Percentiles rank a stretch among this genome's conserved stretches.
Conservation (phyloP, 1,140 invertebrate species). For the Nasonia longicornis region DNA sequence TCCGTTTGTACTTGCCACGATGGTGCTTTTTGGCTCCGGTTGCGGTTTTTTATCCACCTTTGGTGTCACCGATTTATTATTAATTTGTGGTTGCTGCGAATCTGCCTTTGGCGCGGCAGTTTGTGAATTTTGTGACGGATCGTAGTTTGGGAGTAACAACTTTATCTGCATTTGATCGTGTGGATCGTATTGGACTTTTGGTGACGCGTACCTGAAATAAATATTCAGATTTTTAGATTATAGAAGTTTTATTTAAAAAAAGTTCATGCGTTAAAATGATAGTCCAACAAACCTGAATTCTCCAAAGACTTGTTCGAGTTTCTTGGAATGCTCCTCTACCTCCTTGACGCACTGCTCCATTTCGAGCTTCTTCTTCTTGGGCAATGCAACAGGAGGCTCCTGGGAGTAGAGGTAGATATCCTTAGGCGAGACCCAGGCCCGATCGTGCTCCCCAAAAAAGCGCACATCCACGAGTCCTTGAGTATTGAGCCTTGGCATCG, state of each 20-base stretch:
- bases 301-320: slow-evolving; percentile 73
- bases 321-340: slow-evolving; percentile 62
- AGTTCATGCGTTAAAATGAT: neutral
- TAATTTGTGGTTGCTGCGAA: neutral
- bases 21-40: slow-evolving; percentile 4
- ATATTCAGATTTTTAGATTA: neutral
- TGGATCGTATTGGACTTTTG: slow-evolving; percentile 79
- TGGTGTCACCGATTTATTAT: slow-evolving; percentile 23
- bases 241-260: neutral
- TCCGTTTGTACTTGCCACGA: slow-evolving; percentile 33
- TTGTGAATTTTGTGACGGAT: slow-evolving; percentile 57
- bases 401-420: slow-evolving; percentile 88
- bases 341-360: slow-evolving; percentile 76
- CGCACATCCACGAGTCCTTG: slow-evolving; percentile 86
- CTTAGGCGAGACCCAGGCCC: slow-evolving; percentile 87
- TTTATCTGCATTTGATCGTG: slow-evolving; percentile 77
- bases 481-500: slow-evolving; percentile 79
- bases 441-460: slow-evolving; percentile 95
- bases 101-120: slow-evolving; percentile 2
- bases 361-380: slow-evolving; percentile 74
- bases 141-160: slow-evolving; percentile 75
- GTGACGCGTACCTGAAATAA: slow-evolving; percentile 73
- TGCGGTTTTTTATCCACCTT: slow-evolving; percentile 29
- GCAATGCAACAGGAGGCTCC: slow-evolving; percentile 71
- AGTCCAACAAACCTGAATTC: slow-evolving; percentile 71